phyloP scores from a whole-genome alignment of 1,140 invertebrate genomes.

The Phenacoccus solenopsis region DNA sequence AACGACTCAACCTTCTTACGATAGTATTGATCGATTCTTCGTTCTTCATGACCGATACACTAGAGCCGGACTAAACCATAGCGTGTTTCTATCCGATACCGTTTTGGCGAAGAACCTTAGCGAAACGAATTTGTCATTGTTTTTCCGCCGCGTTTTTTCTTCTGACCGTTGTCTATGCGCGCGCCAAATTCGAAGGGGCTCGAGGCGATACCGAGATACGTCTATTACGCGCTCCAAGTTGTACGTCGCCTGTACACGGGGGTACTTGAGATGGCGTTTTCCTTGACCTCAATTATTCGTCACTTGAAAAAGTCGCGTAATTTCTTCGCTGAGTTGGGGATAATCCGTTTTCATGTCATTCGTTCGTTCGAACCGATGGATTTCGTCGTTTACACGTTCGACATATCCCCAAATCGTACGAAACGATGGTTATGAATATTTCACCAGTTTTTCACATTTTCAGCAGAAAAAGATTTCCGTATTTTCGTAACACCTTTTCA shows the following conservation, averaged over 20 bases:
- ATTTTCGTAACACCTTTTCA: too few species aligned
- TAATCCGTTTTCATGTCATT: too few species aligned
- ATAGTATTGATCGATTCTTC: background rate
- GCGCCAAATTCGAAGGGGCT: background rate
- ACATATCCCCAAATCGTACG: too few species aligned
- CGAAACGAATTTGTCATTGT: background rate
- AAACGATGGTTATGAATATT: too few species aligned
- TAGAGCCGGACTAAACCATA: background rate
- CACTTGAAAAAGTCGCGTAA: background rate
- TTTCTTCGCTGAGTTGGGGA: background rate
- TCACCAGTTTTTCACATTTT: too few species aligned
- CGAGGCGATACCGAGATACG: background rate
- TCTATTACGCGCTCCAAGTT: background rate
- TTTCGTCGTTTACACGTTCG: too few species aligned
- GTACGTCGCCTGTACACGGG: background rate
- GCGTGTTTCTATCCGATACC: background rate
- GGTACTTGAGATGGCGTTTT: background rate
- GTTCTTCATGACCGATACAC: background rate
- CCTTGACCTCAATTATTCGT: background rate
- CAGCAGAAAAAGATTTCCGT: too few species aligned
- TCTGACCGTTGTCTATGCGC: too few species aligned
- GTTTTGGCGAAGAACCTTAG: background rate
- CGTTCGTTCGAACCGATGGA: too few species aligned
- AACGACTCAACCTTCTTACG: background rate
- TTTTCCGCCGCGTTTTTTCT: too few species aligned